Evolutionary conservation across 2,113 vertebrate species (phyloP).

Genomic region (Synchiropus splendidus): DNA sequence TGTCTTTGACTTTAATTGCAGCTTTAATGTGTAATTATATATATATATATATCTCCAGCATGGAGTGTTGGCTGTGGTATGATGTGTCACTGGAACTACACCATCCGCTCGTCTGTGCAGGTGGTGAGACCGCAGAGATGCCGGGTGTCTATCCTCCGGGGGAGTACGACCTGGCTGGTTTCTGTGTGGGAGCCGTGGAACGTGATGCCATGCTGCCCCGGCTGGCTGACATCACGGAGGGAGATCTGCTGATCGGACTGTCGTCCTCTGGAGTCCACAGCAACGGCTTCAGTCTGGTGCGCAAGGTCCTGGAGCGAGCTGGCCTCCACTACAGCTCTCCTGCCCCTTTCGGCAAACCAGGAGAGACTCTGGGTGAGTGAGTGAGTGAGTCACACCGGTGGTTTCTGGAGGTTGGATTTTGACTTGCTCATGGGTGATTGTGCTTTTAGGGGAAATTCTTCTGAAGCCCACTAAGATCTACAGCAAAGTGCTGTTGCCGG

Average conservation of each 20-base stretch:
- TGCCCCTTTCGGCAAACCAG: constrained; percentile 56
- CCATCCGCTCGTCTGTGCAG: no score
- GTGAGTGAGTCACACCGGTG: not conserved
- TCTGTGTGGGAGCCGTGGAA: constrained; percentile 86
- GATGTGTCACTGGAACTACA: no score
- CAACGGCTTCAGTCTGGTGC: constrained; percentile 93
- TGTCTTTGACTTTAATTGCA: no score
- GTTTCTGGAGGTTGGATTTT: not conserved
- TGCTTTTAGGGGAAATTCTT: constrained; percentile 74
- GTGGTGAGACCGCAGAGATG: constrained; percentile 96
- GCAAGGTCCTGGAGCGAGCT: constrained; percentile 76
- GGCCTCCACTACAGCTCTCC: constrained; percentile 70
- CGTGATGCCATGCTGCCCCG: constrained; percentile 75
- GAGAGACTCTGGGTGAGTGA: constrained; percentile 76
- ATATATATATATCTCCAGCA: no score
- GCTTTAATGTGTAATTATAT: no score
- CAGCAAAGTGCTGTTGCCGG: constrained; percentile 75
- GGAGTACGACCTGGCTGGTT: constrained; percentile 90
- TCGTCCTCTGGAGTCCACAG: constrained; percentile 92
- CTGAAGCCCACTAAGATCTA: constrained; percentile 92
- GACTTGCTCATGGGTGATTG: not conserved
- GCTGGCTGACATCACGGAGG: constrained; percentile 70
- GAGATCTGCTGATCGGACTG: constrained; percentile 79
- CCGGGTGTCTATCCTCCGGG: constrained; percentile 80
- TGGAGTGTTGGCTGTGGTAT: no score